These are phyloP conservation scores for Propithecus coquereli DNA, from an alignment of 2,113 vertebrate genomes.

Conservation along the genomic window DNA sequence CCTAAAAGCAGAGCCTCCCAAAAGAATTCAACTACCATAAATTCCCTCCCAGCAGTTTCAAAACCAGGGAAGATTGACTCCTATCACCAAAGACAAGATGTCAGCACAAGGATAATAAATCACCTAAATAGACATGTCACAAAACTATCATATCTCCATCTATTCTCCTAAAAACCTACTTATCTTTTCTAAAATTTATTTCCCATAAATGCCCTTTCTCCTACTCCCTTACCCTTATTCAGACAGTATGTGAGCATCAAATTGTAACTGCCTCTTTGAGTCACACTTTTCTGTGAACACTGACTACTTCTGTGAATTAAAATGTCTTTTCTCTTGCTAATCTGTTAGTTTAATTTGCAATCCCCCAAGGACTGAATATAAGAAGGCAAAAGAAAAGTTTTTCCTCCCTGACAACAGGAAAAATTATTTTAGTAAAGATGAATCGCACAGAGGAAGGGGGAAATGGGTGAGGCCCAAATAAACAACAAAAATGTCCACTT, in stretches of 20 bases:
- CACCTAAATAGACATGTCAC: neutral
- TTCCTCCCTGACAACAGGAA: neutral
- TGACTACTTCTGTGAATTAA: neutral
- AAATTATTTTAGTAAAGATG: neutral
- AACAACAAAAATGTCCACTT: neutral
- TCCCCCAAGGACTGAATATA: neutral
- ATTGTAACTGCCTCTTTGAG: neutral
- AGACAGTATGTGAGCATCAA: neutral
- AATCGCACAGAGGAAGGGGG: neutral
- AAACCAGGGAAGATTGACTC: neutral
- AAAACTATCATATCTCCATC: neutral
- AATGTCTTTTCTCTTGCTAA: neutral
- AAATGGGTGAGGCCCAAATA: neutral
- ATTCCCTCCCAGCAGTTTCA: neutral
- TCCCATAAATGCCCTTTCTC: neutral
- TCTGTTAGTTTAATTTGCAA: neutral
- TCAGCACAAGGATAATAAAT: neutral
- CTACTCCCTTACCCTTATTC: neutral
- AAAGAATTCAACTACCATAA: neutral
- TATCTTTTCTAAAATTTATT: neutral
- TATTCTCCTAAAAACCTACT: neutral
- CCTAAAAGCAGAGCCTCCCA: neutral
- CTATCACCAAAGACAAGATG: neutral
- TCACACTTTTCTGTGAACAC: neutral
- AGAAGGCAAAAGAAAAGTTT: neutral